These are phyloP conservation scores for Grammomys dolichurus DNA, from an alignment of 2,113 vertebrate species.

Conservation along the genomic window DNA sequence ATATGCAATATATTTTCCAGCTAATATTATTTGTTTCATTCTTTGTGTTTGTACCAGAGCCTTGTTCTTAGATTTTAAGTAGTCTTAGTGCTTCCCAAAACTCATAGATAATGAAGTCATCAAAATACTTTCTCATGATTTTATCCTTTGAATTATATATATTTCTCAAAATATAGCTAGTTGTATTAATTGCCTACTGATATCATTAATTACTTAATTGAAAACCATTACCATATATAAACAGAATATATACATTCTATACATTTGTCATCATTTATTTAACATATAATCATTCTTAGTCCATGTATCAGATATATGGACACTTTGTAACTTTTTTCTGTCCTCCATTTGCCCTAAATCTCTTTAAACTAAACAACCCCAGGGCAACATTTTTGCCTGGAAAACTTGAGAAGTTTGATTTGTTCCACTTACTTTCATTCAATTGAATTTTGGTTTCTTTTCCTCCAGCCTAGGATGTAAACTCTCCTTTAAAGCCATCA, in stretches of 20 bases:
- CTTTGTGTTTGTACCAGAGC: background rate
- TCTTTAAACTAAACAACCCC: constrained; percentile 57
- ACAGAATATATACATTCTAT: background rate
- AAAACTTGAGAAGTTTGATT: constrained; percentile 71
- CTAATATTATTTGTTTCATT: constrained; percentile 16
- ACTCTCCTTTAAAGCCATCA: constrained; percentile 66
- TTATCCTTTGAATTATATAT: background rate
- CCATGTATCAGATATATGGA: background rate
- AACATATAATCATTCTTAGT: constrained; percentile 12
- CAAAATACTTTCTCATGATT: background rate
- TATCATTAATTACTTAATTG: background rate
- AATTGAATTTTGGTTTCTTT: constrained; percentile 65
- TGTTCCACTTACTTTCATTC: constrained; percentile 60
- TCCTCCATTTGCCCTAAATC: background rate
- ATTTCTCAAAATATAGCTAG: background rate
- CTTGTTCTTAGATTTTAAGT: constrained; percentile 9
- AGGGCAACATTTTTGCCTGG: constrained; percentile 29
- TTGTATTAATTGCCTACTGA: background rate
- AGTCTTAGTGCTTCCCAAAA: background rate
- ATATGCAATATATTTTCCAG: background rate
- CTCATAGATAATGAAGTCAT: constrained; percentile 1
- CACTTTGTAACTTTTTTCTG: background rate
- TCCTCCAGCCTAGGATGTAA: constrained; percentile 58
- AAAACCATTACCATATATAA: background rate
- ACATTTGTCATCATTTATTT: background rate